Base-by-base conservation (phyloP, 2,797 vertebrate species). In the Tauraco hartlaubi region DNA sequence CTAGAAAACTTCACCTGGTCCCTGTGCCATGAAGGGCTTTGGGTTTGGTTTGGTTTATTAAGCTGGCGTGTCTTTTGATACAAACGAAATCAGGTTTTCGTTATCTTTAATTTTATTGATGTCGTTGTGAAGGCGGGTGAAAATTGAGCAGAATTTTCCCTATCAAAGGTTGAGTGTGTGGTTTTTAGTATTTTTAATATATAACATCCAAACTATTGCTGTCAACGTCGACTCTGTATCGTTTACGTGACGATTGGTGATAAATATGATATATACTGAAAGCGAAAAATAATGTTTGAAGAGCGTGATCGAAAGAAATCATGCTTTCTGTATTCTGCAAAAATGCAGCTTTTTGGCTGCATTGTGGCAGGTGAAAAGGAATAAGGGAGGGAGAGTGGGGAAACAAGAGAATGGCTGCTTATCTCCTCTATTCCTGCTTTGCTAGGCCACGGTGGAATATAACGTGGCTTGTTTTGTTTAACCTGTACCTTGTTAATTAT, bases 321-420 rank as follows among this genome's bases (percentile, higher is more conserved):
- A 6, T 9, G 37, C 18, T 75, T 89, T 88, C 89, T 52, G 71
- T 46, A 2, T 21, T 41, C 54, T 86, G 85, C 20, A 5, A 56
- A 56, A 94, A 69, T 14, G 6, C 4, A 17, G 35, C 41, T 86
- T 88, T 96, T 85, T 54, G 91, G 21, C 82, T 92, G 69, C 79
- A 16, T 76, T 58, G 22, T 39, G 22, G 33, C 62, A 56, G 71
- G 72, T 76, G 59, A 48, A 78, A 82, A 58, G 62, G 76, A 71
- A 20, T 25, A 20, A 61, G 20, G 52, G 31, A 67, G 59, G 71
- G 86, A 62, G 68, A 61, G 55, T 26, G 43, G 75, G 67, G 31
- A 28, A 21, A 1, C 5, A 48, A 78, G 78, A 39, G 61, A 26
- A 54, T 31, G 77, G 58, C 66, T 69, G 35, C n/a, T n/a, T 33